phyloP scores from a whole-genome alignment of 2,113 vertebrate genomes.

The Leucoraja erinaceus region DNA sequence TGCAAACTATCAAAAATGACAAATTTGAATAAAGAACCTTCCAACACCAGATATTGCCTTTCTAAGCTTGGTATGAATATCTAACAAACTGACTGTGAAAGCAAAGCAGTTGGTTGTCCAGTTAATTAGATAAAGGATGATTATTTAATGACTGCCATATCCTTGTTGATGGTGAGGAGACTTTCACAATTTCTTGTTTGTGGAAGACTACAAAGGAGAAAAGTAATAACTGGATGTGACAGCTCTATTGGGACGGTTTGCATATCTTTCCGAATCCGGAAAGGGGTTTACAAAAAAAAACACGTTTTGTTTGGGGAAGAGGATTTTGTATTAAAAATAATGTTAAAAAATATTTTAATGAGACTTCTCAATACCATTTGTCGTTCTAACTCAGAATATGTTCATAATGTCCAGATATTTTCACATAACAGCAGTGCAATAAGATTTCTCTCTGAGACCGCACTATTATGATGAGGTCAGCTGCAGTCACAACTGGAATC shows the following conservation, averaged over 20 bases:
- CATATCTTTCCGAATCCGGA: neutral
- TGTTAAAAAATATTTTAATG: conserved; percentile 33
- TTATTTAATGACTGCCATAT: conserved; percentile 4
- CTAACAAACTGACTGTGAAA: neutral
- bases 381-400: conserved; percentile 24
- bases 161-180: neutral
- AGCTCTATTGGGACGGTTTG: neutral
- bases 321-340: conserved; percentile 28
- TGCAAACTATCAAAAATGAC: conserved; percentile 36
- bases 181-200: neutral
- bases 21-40: neutral
- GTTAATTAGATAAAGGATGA: neutral
- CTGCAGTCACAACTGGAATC: conserved; percentile 27
- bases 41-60: conserved; percentile 29
- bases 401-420: conserved; percentile 35
- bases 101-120: neutral
- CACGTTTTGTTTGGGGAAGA: conserved; percentile 29
- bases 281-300: conserved; percentile 34
- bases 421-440: conserved; percentile 34
- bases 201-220: neutral
- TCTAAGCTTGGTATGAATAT: neutral
- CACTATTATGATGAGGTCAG: conserved; percentile 18
- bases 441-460: conserved; percentile 29
- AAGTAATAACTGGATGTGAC: conserved; percentile 1
- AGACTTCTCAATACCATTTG: conserved; percentile 37